These are phyloP conservation scores for Danionella dracula DNA, from an alignment of 2,797 vertebrate genomes.

Conservation along the genomic window DNA sequence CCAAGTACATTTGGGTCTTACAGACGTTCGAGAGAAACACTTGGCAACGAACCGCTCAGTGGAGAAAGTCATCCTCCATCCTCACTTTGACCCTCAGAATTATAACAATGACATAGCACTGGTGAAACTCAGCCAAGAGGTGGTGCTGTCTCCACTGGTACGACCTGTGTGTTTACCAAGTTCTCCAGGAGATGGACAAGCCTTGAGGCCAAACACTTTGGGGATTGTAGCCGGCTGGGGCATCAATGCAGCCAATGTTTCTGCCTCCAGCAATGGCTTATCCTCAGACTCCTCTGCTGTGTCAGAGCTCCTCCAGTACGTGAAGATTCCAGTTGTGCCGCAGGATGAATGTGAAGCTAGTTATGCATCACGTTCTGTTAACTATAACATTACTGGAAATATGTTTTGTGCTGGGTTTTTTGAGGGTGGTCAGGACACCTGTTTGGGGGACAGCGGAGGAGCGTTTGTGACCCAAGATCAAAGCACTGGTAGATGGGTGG, in stretches of 20 bases:
- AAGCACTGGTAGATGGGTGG: constrained; percentile 75
- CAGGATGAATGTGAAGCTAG: constrained; percentile 84
- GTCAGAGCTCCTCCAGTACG: constrained; percentile 84
- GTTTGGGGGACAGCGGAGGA: constrained; percentile 93
- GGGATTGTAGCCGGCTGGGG: constrained; percentile 95
- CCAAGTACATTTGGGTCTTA: constrained; percentile 80
- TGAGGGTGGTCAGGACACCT: constrained; percentile 88
- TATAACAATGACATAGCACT: constrained; percentile 93
- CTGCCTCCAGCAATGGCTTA: constrained; percentile 60
- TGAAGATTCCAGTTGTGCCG: constrained; percentile 88
- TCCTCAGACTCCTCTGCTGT: constrained; percentile 67
- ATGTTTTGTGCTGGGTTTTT: constrained; percentile 97
- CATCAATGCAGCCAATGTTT: constrained; percentile 80
- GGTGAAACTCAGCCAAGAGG: constrained; percentile 75
- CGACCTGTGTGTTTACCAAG: constrained; percentile 84
- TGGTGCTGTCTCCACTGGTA: constrained; percentile 66
- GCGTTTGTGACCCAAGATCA: constrained; percentile 82
- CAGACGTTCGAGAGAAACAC: constrained; percentile 69
- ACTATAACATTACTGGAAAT: constrained; percentile 89
- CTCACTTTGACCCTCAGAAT: constrained; percentile 83
- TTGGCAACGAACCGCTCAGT: constrained; percentile 71
- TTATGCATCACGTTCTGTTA: constrained; percentile 81
- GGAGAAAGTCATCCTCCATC: constrained; percentile 79
- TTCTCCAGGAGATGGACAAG: constrained; percentile 54
- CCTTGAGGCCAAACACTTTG: constrained; percentile 69